Evolutionary conservation across 2,113 vertebrate genomes (phyloP), one percentile per base, ranked within the genome.

Genomic region (Oryzias celebensis): DNA sequence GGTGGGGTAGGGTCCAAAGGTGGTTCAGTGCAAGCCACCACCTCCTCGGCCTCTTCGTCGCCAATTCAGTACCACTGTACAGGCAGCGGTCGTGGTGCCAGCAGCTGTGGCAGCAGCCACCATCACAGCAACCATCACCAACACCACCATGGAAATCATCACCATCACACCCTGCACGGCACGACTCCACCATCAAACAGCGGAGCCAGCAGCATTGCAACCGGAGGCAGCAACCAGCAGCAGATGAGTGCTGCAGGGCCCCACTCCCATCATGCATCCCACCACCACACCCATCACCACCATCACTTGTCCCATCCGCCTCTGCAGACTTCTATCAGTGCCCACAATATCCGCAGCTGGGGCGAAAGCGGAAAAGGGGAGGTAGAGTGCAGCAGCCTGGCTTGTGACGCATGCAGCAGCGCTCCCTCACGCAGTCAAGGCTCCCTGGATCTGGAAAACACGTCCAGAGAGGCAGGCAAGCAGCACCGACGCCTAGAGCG

Each of bases 401-500:
- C 91, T 47, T 94, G 92, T 56, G 95, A 96, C 53, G 89, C 82
- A 3, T 96, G 96, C 69, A 53, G 89, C n/a, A 88, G 90, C 5
- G 87, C 90, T 54, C 91, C 92, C 1, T 91, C 91, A 0, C 87
- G 93, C 43, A 93, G 95, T 51, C 95, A 96, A 52, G 94, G 91
- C 12, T 93, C 94, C 14, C 91, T 97, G 54, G 95, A 96, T 68
- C 85, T 95, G 82, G 97, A 98, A 62, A 96, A 94, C 65, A 70
- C 87, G 2, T 86, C 91, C 0, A 89, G 92, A 82, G 92, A 92
- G 59, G 80, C 89, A 92, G 91, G 92, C 89, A 92, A 92, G 64
- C 93, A 93, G 81, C 92, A 91, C 78, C 94, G 92, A 67, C 93
- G 93, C 85, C 93, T 97, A 91, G 95, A 94, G 90, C 90, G 95